A percentile compares a stretch with the other conserved stretches of the same genome.
phyloP scores from a whole-genome alignment of 2,888 invertebrate genomes.

The Apotomis turbidana region DNA sequence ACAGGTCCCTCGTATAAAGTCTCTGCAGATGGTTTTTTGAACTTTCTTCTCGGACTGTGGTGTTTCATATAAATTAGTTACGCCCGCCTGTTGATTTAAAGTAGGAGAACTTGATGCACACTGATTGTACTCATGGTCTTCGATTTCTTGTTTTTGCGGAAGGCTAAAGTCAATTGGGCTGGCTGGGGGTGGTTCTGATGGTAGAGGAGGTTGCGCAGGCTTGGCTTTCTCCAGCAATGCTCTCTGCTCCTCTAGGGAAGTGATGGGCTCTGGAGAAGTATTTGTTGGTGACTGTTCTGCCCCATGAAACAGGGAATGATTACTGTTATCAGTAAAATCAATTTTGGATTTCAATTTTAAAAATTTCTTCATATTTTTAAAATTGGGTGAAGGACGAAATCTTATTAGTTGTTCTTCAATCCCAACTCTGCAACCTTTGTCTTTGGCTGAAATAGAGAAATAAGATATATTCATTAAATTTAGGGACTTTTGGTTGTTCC shows the following conservation, averaged over 20 bases:
- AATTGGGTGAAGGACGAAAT: conserved; percentile 66
- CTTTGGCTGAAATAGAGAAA: conserved; percentile 39
- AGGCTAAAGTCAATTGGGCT: conserved; percentile 41
- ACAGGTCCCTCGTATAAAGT: conserved; percentile 66
- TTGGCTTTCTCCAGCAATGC: conserved; percentile 27
- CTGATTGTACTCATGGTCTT: conserved; percentile 51
- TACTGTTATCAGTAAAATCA: conserved; percentile 50
- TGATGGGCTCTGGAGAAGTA: conserved; percentile 13
- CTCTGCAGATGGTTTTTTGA: conserved; percentile 58
- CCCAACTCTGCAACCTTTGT: conserved; percentile 45
- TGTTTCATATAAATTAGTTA: not conserved
- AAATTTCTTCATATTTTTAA: conserved; percentile 71
- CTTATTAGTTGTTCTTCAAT: conserved; percentile 58
- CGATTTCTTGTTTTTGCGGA: conserved; percentile 53
- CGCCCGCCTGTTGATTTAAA: not conserved
- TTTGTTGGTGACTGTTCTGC: conserved; percentile 10
- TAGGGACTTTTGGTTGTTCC: too few species aligned
- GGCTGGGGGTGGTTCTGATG: conserved; percentile 58
- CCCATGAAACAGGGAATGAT: conserved; percentile 34
- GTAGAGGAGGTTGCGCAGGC: conserved; percentile 57
- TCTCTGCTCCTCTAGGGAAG: conserved; percentile 29
- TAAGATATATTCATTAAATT: not conserved
- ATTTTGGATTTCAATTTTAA: conserved; percentile 60
- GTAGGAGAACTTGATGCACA: conserved; percentile 5
- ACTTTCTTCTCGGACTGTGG: not conserved